Percentiles rank a stretch among this genome's conserved stretches.
Conservation (phyloP, 2,888 invertebrate genomes). For the Drosophila gaucha region DNA sequence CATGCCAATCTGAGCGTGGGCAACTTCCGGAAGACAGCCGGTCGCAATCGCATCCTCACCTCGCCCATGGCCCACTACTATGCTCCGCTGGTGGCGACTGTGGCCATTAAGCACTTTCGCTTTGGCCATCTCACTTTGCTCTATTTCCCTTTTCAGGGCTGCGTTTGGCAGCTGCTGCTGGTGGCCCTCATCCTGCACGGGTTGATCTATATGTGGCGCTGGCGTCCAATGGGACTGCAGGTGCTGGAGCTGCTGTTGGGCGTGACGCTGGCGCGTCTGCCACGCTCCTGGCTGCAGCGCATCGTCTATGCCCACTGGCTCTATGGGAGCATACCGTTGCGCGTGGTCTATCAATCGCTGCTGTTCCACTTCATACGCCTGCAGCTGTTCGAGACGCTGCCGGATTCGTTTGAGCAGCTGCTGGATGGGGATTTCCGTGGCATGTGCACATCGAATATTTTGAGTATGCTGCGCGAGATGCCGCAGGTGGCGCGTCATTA, state of each 20-base stretch:
- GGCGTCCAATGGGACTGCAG: conserved; percentile 32
- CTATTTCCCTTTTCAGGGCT: conserved; percentile 54
- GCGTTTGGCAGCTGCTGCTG: conserved; percentile 53
- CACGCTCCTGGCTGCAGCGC: conserved; percentile 52
- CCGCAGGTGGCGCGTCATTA: conserved; percentile 26
- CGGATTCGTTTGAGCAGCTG: conserved; percentile 47
- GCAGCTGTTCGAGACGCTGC: conserved; percentile 41
- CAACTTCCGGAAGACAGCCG: conserved; percentile 57
- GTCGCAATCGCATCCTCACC: conserved; percentile 44
- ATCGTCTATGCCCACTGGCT: conserved; percentile 61
- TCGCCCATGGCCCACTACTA: conserved; percentile 67
- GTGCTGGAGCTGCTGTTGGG: conserved; percentile 57
- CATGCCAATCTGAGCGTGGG: conserved; percentile 66
- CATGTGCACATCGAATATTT: conserved; percentile 41
- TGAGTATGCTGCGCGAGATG: conserved; percentile 47
- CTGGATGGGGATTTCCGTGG: conserved; percentile 39
- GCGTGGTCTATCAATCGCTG: conserved; percentile 72
- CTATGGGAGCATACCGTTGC: conserved; percentile 54
- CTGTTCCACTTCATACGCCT: conserved; percentile 71
- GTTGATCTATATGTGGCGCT: conserved; percentile 35
- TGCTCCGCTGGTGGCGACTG: conserved; percentile 52
- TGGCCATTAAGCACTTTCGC: conserved; percentile 44
- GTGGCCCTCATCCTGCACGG: conserved; percentile 37
- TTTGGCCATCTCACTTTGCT: conserved; percentile 48
- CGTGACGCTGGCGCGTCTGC: conserved; percentile 34